Percentiles rank a stretch among this genome's conserved stretches.
phyloP scores from a whole-genome alignment of 2,888 invertebrate genomes.

The Ophraella communa region DNA sequence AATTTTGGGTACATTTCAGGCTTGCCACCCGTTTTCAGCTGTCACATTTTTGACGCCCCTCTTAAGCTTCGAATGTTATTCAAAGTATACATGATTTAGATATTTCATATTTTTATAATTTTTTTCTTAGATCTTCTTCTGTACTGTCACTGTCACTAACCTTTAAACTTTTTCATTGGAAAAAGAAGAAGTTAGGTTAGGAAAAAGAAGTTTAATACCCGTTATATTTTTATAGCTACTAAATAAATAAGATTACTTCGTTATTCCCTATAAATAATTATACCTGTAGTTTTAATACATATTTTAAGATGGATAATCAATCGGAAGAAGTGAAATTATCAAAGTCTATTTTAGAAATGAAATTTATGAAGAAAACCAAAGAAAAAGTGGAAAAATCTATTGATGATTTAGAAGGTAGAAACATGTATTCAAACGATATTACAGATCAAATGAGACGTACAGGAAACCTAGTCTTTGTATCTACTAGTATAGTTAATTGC shows the following conservation, averaged over 20 bases:
- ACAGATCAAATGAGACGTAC: constrained; percentile 75
- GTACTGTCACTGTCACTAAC: too few relatives aligned
- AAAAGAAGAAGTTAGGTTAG: too few relatives aligned
- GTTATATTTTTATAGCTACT: too few relatives aligned
- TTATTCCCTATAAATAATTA: not conserved
- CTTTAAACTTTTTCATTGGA: too few relatives aligned
- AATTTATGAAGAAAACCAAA: constrained; percentile 77
- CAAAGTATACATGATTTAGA: too few relatives aligned
- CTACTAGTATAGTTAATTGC: constrained; percentile 79
- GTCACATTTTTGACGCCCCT: too few relatives aligned
- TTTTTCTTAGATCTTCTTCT: too few relatives aligned
- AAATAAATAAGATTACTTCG: not conserved
- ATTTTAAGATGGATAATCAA: constrained; percentile 46
- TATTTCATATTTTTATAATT: too few relatives aligned
- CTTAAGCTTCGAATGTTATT: too few relatives aligned
- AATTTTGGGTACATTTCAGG: too few relatives aligned
- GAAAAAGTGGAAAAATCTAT: constrained; percentile 72
- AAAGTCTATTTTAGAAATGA: constrained; percentile 81
- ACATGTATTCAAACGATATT: constrained; percentile 75
- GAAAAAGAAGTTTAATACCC: too few relatives aligned
- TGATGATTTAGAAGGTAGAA: constrained; percentile 68
- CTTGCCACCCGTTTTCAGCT: too few relatives aligned
- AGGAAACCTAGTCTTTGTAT: constrained; percentile 70
- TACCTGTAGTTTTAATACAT: not conserved
- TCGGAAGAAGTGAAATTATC: constrained; percentile 66